Conservation (phyloP, 2,113 vertebrate species). For the Myanophis thanlyinensis region DNA sequence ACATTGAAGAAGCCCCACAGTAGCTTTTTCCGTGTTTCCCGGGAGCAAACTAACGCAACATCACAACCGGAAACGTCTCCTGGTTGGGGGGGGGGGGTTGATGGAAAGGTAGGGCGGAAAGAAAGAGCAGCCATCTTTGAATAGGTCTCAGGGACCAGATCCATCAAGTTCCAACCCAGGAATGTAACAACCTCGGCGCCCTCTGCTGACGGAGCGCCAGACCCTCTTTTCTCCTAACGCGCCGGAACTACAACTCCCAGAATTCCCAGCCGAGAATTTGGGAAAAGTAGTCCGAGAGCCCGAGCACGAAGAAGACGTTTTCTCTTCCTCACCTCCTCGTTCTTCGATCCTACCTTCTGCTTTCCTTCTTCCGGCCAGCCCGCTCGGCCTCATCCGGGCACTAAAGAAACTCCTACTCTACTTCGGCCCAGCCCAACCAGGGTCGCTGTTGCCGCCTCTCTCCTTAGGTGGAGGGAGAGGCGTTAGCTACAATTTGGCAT, state of each 20-base stretch:
- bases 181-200: neutral
- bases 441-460: neutral
- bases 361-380: neutral
- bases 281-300: neutral
- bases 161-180: neutral
- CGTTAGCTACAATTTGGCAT: neutral
- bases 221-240: neutral
- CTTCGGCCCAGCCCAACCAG: neutral
- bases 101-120: neutral
- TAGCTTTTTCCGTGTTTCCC: neutral
- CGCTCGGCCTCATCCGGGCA: neutral
- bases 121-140: neutral
- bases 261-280: neutral
- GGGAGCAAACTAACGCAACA: neutral
- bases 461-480: neutral
- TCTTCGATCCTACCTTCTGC: neutral
- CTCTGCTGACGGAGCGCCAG: neutral
- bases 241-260: neutral
- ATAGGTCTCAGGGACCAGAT: neutral
- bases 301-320: fast-evolving
- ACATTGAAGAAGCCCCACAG: neutral
- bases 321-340: fast-evolving
- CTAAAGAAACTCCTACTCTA: neutral
- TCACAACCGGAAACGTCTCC: neutral
- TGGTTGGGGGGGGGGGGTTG: too few species aligned